Percentiles rank a stretch among this genome's conserved stretches.
These are phyloP conservation scores for Puntigrus tetrazona DNA, from an alignment of 2,113 vertebrate genomes.

Conservation along the genomic window DNA sequence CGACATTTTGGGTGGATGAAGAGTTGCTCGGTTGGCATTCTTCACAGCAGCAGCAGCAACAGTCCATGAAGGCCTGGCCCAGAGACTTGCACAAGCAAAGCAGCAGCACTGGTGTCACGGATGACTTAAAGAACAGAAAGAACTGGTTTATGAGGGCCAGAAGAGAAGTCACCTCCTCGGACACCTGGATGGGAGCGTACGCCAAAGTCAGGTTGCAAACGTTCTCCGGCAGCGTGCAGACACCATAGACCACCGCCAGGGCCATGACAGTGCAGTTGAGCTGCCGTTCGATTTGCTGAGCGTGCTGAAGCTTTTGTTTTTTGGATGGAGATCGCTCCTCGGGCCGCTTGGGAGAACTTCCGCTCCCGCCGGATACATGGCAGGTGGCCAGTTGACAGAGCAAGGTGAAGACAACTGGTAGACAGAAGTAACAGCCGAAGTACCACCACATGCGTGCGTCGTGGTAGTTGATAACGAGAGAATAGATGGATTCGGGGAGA, in stretches of 20 bases:
- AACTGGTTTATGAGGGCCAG: constrained; percentile 90
- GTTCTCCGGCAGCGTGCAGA: constrained; percentile 87
- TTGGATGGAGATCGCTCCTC: constrained; percentile 71
- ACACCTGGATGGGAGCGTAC: constrained; percentile 78
- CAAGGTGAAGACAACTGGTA: constrained; percentile 91
- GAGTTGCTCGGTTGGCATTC: constrained; percentile 73
- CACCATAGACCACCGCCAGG: constrained; percentile 81
- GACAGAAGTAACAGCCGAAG: constrained; percentile 95
- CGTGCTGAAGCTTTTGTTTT: constrained; percentile 80
- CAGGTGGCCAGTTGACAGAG: constrained; percentile 92
- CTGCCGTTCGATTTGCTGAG: constrained; percentile 80
- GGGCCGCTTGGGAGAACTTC: constrained; percentile 70
- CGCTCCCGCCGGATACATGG: constrained; percentile 74
- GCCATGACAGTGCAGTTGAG: constrained; percentile 88
- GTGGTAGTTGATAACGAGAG: constrained; percentile 90
- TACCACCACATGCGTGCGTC: constrained; percentile 96
- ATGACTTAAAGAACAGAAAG: constrained; percentile 91
- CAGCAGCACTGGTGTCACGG: constrained; percentile 87
- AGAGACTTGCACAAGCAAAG: constrained; percentile 90
- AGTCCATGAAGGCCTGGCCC: constrained; percentile 95
- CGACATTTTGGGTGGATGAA: constrained; percentile 49
- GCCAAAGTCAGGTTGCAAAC: constrained; percentile 87
- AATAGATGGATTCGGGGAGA: constrained; percentile 89
- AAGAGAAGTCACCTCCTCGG: constrained; percentile 80
- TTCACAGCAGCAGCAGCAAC: constrained; percentile 96